Conservation (phyloP, 2,888 invertebrate genomes). For the Bimastos eiseni region DNA sequence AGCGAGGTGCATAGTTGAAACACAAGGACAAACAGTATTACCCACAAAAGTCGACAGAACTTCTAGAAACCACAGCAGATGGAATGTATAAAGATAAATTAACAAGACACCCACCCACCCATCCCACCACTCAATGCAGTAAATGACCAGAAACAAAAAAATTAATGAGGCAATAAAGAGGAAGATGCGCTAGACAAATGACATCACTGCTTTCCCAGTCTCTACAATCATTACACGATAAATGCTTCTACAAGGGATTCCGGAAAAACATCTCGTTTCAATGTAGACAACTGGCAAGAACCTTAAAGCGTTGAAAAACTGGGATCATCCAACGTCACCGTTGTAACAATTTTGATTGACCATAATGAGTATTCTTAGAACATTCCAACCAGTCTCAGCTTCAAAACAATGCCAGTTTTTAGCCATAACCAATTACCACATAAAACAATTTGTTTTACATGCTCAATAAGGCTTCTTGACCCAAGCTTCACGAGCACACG, state of each 20-base stretch:
- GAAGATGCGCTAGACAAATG: neutral
- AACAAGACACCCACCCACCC: slow-evolving; percentile 13
- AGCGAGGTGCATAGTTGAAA: neutral
- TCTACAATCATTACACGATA: neutral
- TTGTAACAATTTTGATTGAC: neutral
- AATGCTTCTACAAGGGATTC: neutral
- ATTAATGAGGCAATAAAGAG: neutral
- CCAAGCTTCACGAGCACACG: neutral
- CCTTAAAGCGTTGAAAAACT: neutral
- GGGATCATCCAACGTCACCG: neutral
- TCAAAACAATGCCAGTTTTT: neutral
- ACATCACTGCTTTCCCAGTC: neutral
- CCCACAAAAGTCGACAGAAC: neutral
- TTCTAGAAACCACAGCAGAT: slow-evolving; percentile 2
- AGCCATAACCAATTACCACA: neutral
- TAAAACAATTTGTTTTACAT: neutral
- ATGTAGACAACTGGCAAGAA: neutral
- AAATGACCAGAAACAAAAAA: neutral
- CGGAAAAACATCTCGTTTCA: neutral
- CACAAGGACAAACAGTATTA: neutral
- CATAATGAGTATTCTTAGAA: slow-evolving; percentile 5
- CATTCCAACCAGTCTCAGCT: neutral
- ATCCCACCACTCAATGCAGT: neutral
- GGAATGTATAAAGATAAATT: slow-evolving; percentile 6
- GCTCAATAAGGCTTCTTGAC: neutral